Percentiles rank a stretch among this genome's conserved stretches.
Conservation (phyloP, 2,113 vertebrate genomes). For the Picathartes gymnocephalus region DNA sequence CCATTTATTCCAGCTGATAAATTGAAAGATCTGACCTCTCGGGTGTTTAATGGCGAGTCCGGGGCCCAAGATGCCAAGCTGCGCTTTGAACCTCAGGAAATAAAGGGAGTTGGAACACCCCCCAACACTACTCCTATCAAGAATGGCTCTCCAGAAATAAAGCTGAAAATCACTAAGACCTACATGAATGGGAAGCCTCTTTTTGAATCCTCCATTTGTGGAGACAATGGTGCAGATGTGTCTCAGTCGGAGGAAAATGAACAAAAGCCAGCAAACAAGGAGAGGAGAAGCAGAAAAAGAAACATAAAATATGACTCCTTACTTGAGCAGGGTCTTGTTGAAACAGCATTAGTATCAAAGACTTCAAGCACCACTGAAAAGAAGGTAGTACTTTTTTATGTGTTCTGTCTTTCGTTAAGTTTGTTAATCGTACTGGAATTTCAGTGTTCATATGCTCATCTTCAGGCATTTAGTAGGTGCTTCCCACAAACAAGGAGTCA, state of each 20-base stretch:
- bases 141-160: conserved; percentile 84
- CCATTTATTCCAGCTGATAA: conserved; percentile 80
- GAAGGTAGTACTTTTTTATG: conserved; percentile 63
- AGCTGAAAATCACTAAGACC: conserved; percentile 89
- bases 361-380: conserved; percentile 56
- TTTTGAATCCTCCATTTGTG: conserved; percentile 84
- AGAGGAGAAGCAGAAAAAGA: conserved; percentile 77
- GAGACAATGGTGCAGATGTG: conserved; percentile 73
- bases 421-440: neutral
- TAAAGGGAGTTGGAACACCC: conserved; percentile 81
- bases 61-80: conserved; percentile 81
- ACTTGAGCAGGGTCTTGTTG: conserved; percentile 70
- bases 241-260: conserved; percentile 69
- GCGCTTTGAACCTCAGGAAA: conserved; percentile 76
- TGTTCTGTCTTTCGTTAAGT: neutral
- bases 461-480: neutral
- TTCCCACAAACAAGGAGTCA: neutral
- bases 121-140: conserved; percentile 77
- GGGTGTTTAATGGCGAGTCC: conserved; percentile 88
- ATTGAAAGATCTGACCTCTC: conserved; percentile 90
- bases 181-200: conserved; percentile 83
- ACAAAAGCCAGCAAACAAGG: conserved; percentile 69
- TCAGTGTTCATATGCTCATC: neutral
- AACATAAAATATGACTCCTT: conserved; percentile 73
- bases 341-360: conserved; percentile 61